Evolutionary conservation across 2,797 vertebrate genomes (phyloP), one percentile per base, ranked within the genome.

Genomic region (Martes flavigula): DNA sequence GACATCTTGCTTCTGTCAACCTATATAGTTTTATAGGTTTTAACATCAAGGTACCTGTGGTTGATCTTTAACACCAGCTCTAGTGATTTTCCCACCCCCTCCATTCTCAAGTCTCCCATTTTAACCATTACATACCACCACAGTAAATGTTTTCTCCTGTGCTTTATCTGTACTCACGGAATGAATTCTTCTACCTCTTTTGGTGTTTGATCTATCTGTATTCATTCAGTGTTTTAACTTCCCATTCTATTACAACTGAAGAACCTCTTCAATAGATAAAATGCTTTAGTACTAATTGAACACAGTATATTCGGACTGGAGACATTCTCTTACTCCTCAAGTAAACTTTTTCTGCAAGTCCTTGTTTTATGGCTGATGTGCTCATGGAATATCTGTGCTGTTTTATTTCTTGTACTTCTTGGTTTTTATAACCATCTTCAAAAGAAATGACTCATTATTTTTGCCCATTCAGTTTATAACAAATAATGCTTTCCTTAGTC

Each of bases 401-500:
- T 48, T 72, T 1, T 27, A 51, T n/a, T 56, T 54, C 23, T 58
- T 56, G 6, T 32, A 40, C 14, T 91, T 38, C 17, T 56, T 83
- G 32, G 21, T 38, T 82, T 91, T 88, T 54, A 84, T 17, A 90
- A 82, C 40, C 43, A 72, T 95, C 35, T 62, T 83, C 93, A 85
- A 62, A 54, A 43, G 84, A 87, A 66, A 11, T 25, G 64, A 25
- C 9, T 60, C 68, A 23, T 8, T 54, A 77, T 48, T 89, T 86
- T 94, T 43, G 46, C 95, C 25, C 87, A 66, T 20, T 62, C 2
- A 62, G 56, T 91, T 94, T 93, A 68, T 51, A 84, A 81, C 35
- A 88, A 81, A 85, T 48, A 90, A 43, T 77, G 66, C 66, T 94
- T 96, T 54, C 30, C 32, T 82, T 93, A 79, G 17, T 79, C 83